These are phyloP conservation scores for Podilymbus podiceps DNA, from an alignment of 2,113 vertebrate species.

Conservation along the genomic window DNA sequence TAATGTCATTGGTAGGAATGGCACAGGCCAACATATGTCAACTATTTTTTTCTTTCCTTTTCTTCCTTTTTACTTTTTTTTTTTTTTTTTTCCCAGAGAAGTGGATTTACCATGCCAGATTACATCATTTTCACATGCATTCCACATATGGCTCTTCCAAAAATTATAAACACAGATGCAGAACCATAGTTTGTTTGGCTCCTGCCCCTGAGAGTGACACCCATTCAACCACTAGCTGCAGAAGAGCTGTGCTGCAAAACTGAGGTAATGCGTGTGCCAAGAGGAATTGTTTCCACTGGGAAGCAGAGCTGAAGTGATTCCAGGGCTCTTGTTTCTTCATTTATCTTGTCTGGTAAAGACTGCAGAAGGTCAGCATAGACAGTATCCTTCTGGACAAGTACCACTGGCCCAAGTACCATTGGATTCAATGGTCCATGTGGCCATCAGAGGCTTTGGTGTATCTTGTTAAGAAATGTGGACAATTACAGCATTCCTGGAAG, in stretches of 20 bases:
- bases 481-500: not conserved
- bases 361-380: not conserved
- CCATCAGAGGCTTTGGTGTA: not conserved
- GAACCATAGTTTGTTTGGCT: constrained; percentile 19
- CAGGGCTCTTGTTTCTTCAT: not conserved
- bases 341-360: not conserved
- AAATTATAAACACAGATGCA: constrained; percentile 47
- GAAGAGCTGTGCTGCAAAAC: constrained; percentile 12
- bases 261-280: not conserved
- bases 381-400: not conserved
- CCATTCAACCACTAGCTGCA: not conserved
- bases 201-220: not conserved
- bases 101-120: not conserved
- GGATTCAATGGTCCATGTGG: not conserved
- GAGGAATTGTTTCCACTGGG: constrained; percentile 1
- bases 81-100: not conserved
- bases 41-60: not conserved
- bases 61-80: not conserved
- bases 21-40: not conserved
- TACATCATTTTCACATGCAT: constrained; percentile 36
- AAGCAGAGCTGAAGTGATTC: not conserved
- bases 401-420: not conserved
- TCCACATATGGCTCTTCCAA: not conserved
- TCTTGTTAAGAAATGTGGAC: not conserved
- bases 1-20: not conserved